Percentiles rank a stretch among this genome's conserved stretches.
Evolutionary conservation across 1,140 invertebrate species (phyloP).

Genomic region (Drosophila suzukii): DNA sequence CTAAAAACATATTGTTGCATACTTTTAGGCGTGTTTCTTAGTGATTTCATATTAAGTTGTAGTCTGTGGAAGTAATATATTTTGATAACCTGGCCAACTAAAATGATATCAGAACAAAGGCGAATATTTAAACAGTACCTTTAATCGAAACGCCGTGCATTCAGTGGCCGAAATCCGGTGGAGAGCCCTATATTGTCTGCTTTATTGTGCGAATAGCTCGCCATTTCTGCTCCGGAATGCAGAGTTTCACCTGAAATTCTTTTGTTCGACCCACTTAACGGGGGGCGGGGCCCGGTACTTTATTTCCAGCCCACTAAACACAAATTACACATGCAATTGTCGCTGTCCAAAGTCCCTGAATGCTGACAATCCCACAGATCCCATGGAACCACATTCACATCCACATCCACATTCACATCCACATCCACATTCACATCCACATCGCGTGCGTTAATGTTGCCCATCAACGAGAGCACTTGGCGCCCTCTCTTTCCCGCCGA

Average conservation of each 20-base stretch:
- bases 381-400: constrained; percentile 16
- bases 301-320: constrained; percentile 44
- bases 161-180: neutral
- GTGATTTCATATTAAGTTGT: no score
- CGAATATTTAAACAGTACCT: neutral
- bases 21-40: no score
- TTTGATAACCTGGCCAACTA: neutral
- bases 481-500: neutral
- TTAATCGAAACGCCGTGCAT: neutral
- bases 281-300: constrained; percentile 1
- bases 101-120: neutral
- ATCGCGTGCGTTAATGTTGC: constrained; percentile 48
- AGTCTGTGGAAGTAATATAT: neutral
- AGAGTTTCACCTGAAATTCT: constrained; percentile 20
- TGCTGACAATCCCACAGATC: constrained; percentile 34
- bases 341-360: constrained; percentile 24
- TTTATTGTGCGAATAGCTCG: constrained; percentile 4
- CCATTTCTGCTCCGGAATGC: neutral
- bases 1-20: no score
- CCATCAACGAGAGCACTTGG: constrained; percentile 19
- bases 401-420: constrained; percentile 10
- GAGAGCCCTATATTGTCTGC: neutral
- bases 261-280: constrained; percentile 26
- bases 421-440: constrained; percentile 1
- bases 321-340: constrained; percentile 54